Conservation (phyloP, 2,113 vertebrate species). For the Coreoperca whiteheadi region DNA sequence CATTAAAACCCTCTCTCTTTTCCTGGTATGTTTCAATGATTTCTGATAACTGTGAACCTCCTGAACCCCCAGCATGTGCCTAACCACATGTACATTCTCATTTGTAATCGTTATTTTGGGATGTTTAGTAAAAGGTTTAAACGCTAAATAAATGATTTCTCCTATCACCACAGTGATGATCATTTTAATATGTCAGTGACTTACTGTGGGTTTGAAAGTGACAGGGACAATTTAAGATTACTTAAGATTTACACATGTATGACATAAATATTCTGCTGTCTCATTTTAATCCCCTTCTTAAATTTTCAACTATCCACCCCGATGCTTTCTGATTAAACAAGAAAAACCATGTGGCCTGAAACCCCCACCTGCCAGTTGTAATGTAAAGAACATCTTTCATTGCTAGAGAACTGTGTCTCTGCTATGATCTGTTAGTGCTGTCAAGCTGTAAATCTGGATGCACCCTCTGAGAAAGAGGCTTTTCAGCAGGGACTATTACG, state of each 20-base stretch:
- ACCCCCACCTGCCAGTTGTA: constrained; percentile 63
- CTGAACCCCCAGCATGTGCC: not conserved
- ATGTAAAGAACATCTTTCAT: constrained; percentile 58
- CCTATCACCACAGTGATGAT: not conserved
- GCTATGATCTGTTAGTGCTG: constrained; percentile 70
- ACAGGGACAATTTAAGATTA: constrained; percentile 13
- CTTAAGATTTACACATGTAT: constrained; percentile 34
- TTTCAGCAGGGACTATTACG: constrained; percentile 68
- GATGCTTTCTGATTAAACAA: constrained; percentile 51
- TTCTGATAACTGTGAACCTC: not conserved
- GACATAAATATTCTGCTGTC: constrained; percentile 31
- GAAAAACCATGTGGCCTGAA: constrained; percentile 39
- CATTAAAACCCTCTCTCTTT: not conserved
- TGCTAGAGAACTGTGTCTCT: constrained; percentile 46
- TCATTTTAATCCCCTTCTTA: constrained; percentile 38
- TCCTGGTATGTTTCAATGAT: constrained; percentile 3
- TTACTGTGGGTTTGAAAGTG: constrained; percentile 24
- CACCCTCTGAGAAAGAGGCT: constrained; percentile 70
- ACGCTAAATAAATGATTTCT: constrained; percentile 17
- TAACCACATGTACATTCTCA: constrained; percentile 22
- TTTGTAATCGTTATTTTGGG: constrained; percentile 27
- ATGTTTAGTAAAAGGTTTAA: constrained; percentile 16
- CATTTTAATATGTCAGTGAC: constrained; percentile 23
- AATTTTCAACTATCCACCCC: constrained; percentile 35
- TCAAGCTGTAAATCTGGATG: constrained; percentile 79